Evolutionary conservation across 2,888 invertebrate genomes (phyloP), one percentile per base, ranked within the genome.

Genomic region (Aporophyla nigra): DNA sequence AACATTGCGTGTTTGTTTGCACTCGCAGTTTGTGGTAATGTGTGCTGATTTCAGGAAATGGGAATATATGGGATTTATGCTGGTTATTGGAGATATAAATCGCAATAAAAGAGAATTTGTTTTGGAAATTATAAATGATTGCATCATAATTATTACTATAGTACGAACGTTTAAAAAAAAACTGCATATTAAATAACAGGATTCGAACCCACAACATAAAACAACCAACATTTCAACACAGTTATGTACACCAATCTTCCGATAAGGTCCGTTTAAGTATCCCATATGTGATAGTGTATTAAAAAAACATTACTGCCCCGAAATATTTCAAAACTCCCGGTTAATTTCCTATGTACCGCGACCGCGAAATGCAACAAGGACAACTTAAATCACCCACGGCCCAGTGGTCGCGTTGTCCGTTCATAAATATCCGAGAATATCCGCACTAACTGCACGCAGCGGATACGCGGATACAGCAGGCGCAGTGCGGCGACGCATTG

Each of bases 401-500:
- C 82, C 84, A 89, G 78, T 86, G 90, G 89, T 78, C 73, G 66
- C 83, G 76, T 56, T 72, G 77, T 74, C 80, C 86, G 80, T 63
- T 70, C 86, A 88, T 85, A 88, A 90, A 90, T 89, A 89, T 89
- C 85, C 84, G 75, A 76, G 54, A 71, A 69, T 81, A 80, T 83
- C 84, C 83, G 88, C 88, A 84, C 84, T 85, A 82, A 79, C 85
- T 83, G 78, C 76, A 86, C 85, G 80, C 85, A 86, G 80, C 70
- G 83, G 78, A 83, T 78, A 83, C 80, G 74, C 63, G 82, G 76
- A 83, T 71, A 82, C 80, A 74, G 71, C 65, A 82, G 73, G 83
- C 91, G 91, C 93, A 92, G 84, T 92, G 93, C 90, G 92, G 84
- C 90, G 90, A 87, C 90, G 91, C 90, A 91, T 91, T 86, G 86